Percentiles rank a stretch among this genome's conserved stretches.
Evolutionary conservation across 2,113 vertebrate genomes (phyloP).

Genomic region (Oreochromis aureus): DNA sequence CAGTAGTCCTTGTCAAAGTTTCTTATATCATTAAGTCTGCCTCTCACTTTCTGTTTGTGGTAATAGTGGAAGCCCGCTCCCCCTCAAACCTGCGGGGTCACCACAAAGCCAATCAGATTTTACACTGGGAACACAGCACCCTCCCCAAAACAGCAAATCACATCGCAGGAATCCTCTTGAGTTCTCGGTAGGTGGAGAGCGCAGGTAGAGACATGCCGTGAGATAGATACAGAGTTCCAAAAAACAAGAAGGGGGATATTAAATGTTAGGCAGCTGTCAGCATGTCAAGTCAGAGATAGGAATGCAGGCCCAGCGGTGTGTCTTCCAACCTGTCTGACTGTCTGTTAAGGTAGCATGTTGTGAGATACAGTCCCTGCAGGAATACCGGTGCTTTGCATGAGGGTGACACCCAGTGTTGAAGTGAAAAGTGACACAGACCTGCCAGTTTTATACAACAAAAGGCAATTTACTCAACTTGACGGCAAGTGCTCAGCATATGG

Average conservation of each 20-base stretch:
- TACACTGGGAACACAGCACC: neutral
- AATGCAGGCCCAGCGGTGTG: neutral
- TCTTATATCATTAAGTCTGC: neutral
- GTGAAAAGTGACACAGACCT: neutral
- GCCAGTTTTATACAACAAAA: neutral
- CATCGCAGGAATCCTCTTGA: neutral
- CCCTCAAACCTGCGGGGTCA: conserved; percentile 49
- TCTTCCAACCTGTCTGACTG: neutral
- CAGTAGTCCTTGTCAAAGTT: neutral
- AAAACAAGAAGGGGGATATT: neutral
- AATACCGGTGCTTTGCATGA: neutral
- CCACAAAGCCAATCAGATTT: conserved; percentile 45
- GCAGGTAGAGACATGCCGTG: conserved; percentile 24
- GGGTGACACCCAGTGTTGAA: conserved; percentile 43
- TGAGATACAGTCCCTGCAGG: neutral
- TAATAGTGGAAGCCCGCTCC: conserved; percentile 22
- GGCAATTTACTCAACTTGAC: neutral
- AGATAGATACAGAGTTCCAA: neutral
- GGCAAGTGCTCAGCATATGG: neutral
- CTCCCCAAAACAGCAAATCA: conserved; percentile 29
- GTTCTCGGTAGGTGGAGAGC: conserved; percentile 9
- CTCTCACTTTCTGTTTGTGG: conserved; percentile 17
- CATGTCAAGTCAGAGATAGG: conserved; percentile 44
- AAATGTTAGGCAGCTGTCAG: conserved; percentile 28
- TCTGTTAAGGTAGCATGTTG: neutral